A percentile compares a stretch with the other conserved stretches of the same genome.
Evolutionary conservation across 2,797 vertebrate genomes (phyloP).

Genomic region (Masticophis lateralis): DNA sequence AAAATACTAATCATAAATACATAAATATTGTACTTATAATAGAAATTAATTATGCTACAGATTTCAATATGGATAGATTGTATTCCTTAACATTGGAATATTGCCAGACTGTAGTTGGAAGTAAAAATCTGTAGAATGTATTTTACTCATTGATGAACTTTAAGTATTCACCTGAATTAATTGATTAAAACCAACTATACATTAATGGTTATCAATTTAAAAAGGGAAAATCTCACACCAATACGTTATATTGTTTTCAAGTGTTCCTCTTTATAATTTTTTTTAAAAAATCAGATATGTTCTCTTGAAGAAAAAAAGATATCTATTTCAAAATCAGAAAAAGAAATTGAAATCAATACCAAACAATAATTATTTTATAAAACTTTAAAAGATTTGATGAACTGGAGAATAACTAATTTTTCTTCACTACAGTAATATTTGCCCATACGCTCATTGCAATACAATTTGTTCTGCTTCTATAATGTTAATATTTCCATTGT

Average conservation of each 20-base stretch:
- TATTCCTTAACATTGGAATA: background rate
- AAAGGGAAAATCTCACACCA: background rate
- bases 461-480: slow-evolving; percentile 16
- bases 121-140: background rate
- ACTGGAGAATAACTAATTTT: slow-evolving; percentile 7
- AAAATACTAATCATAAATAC: background rate
- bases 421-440: slow-evolving; percentile 16
- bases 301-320: background rate
- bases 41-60: background rate
- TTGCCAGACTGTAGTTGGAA: background rate
- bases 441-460: slow-evolving; percentile 3
- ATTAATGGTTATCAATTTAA: background rate
- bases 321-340: background rate
- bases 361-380: slow-evolving; percentile 24
- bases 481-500: slow-evolving; percentile 35
- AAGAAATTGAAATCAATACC: slow-evolving; percentile 15
- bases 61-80: background rate
- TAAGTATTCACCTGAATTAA: background rate
- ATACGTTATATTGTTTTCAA: background rate
- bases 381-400: slow-evolving; percentile 24
- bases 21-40: background rate
- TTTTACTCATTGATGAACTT: background rate
- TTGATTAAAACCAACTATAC: background rate
- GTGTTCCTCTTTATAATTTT: background rate
- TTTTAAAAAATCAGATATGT: background rate